Percentiles rank a stretch among this genome's conserved stretches.
Conservation (phyloP, 92 coral and sea anemone genomes). For the Parazoanthus swiftii region DNA sequence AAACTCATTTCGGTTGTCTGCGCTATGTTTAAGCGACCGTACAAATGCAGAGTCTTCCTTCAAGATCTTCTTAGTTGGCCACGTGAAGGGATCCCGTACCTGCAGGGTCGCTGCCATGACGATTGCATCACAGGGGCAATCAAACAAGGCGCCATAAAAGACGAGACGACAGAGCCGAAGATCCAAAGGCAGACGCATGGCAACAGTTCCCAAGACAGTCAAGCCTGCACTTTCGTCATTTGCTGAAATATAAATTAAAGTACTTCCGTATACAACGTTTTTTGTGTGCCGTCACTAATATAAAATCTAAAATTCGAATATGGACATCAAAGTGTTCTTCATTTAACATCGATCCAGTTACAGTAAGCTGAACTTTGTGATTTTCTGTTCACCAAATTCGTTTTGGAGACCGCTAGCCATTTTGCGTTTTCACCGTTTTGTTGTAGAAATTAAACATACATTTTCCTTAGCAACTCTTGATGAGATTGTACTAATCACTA, state of each 20-base stretch:
- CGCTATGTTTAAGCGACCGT: slow-evolving; percentile 28
- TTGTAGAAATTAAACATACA: no score
- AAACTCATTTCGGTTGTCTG: slow-evolving; percentile 20
- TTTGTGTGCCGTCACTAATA: neutral
- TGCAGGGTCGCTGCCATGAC: slow-evolving; percentile 51
- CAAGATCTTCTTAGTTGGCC: slow-evolving; percentile 39
- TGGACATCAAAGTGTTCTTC: no score
- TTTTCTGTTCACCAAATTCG: no score
- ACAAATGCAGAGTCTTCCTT: slow-evolving; percentile 32
- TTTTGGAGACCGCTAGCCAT: no score
- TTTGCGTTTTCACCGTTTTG: no score
- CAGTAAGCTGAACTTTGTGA: no score
- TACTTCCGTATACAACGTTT: neutral
- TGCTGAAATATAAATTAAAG: slow-evolving; percentile 5
- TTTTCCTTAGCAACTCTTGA: no score
- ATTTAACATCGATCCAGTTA: no score
- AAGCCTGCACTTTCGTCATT: slow-evolving; percentile 38
- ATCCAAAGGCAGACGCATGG: slow-evolving; percentile 45
- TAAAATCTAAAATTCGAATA: neutral
- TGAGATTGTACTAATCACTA: no score
- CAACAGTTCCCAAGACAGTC: slow-evolving; percentile 41
- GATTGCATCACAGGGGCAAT: slow-evolving; percentile 53
- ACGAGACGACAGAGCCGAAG: slow-evolving; percentile 46
- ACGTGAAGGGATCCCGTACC: slow-evolving; percentile 27
- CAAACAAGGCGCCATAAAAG: slow-evolving; percentile 40